These are phyloP conservation scores for Dromococcyx pavoninus DNA, from an alignment of 2,797 vertebrate genomes.

Conservation along the genomic window DNA sequence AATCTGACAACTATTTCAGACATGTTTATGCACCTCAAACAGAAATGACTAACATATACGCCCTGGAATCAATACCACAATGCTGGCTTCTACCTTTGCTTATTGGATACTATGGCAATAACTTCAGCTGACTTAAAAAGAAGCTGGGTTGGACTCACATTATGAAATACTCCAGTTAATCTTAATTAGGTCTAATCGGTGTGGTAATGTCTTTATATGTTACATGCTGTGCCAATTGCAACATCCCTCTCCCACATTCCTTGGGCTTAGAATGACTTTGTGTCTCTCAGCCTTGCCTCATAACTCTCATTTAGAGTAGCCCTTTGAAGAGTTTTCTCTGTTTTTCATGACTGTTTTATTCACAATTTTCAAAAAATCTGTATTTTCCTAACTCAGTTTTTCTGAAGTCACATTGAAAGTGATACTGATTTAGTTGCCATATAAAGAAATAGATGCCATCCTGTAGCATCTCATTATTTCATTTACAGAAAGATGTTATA, in stretches of 20 bases:
- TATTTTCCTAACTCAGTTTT: neutral
- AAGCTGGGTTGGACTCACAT: neutral
- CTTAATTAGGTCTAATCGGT: neutral
- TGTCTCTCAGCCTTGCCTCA: neutral
- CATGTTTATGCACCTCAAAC: neutral
- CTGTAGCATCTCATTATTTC: neutral
- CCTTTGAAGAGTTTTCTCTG: neutral
- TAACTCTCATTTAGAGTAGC: neutral
- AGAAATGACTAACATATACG: neutral
- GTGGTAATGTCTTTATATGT: neutral
- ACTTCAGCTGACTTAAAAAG: neutral
- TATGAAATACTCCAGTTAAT: constrained; percentile 33
- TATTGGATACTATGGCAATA: neutral
- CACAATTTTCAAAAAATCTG: neutral
- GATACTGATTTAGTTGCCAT: neutral
- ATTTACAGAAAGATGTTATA: neutral
- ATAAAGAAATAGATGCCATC: neutral
- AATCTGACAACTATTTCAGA: neutral
- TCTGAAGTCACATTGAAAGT: fast-evolving
- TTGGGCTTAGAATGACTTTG: neutral
- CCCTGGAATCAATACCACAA: neutral
- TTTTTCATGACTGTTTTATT: neutral
- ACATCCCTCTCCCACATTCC: constrained; percentile 26
- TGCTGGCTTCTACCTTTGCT: neutral
- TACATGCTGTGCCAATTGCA: neutral